Base-by-base conservation (phyloP, 2,888 invertebrate genomes). In the Coelinius sp. region DNA sequence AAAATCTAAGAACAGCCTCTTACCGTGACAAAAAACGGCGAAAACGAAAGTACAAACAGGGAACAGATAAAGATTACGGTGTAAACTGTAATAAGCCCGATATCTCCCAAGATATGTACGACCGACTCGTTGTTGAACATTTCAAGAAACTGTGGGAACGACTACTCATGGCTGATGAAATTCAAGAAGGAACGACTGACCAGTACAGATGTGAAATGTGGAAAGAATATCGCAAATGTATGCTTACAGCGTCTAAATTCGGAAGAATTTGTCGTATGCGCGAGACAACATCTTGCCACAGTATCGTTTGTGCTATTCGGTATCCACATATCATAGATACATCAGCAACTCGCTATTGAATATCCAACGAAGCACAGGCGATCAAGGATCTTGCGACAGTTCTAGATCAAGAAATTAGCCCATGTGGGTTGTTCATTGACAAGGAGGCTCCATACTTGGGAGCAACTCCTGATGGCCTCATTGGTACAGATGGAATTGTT, bases 391-490 rank as follows among this genome's bases (percentile, higher is more conserved):
- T 73, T 24, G 71, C 68, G 27, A 66, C 44, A 7, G n/a, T 35
- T 41, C 3, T 64, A 20, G 38, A 64, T 31, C 56, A 31, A 38
- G 63, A 63, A 69, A 69, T 68, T 46, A 25, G 46, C 59, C 20
- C 22, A n/a, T 74, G 73, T 41, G 77, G 77, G 59, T 73, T 81
- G 22, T 79, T 82, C 68, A 76, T 81, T 22, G 82, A 81, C 68
- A 22, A 62, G 31, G 65, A 78, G 24, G 27, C 63, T 14, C 70
- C 46, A 8, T 77, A 73, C 62, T 69, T 79, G 6, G 80, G 77
- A 5, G 79, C 79, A 46, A 75, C 75, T 35, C 78, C 79, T 0
- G 80, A 81, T 69, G 78, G 78, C 20, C 49, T 79, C 1, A 74
- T 79, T 22, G 79, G 70, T 44, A 62, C 66, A n/a, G 71, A 78